phyloP scores from a whole-genome alignment of 2,113 vertebrate genomes.

The Lophura nycthemera region DNA sequence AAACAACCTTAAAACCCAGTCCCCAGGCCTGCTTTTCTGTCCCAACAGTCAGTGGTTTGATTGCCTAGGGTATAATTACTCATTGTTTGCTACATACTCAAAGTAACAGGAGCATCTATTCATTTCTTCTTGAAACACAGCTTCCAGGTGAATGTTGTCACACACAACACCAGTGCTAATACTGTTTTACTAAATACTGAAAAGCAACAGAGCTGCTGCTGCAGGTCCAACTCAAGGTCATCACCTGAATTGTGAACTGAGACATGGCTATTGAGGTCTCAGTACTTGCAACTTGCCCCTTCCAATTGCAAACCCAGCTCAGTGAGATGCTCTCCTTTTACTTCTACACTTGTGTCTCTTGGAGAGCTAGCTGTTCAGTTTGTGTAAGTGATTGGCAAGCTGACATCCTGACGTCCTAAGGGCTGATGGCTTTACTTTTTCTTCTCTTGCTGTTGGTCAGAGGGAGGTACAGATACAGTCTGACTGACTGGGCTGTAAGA shows the following conservation, averaged over 20 bases:
- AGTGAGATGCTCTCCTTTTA: background rate
- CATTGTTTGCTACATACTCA: background rate
- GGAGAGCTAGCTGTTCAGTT: background rate
- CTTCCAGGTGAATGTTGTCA: background rate
- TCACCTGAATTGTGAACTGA: background rate
- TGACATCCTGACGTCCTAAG: background rate
- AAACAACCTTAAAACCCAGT: constrained; percentile 1
- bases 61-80: constrained; percentile 5
- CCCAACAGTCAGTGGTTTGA: background rate
- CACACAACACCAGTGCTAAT: background rate
- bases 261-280: background rate
- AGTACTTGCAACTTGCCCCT: background rate
- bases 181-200: background rate
- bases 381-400: background rate
- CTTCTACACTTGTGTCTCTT: background rate
- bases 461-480: background rate
- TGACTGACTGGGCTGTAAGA: background rate
- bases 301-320: background rate
- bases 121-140: background rate
- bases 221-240: background rate
- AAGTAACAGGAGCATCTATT: background rate
- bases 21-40: background rate
- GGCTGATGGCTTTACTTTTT: background rate
- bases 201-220: background rate
- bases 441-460: background rate